phyloP scores from a whole-genome alignment of 2,797 vertebrate genomes.

The Chrysocyon brachyurus region DNA sequence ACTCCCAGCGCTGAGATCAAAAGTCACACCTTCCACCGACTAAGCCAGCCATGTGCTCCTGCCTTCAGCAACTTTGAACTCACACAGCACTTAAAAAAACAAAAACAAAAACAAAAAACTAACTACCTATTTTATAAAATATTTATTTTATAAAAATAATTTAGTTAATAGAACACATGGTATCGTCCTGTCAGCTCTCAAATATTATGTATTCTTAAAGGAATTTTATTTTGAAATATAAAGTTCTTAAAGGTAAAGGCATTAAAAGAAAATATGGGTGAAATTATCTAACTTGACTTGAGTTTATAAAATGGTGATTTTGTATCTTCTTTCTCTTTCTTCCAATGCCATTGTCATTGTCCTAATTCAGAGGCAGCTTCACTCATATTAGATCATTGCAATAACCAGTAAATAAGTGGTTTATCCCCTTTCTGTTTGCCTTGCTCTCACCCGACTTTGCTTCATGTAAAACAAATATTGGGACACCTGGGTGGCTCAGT shows the following conservation, averaged over 20 bases:
- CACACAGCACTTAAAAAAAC: not conserved
- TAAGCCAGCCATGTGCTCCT: not conserved
- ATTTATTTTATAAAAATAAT: not conserved
- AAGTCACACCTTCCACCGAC: not conserved
- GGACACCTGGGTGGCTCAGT: too few relatives aligned
- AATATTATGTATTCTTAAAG: not conserved
- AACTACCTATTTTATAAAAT: not conserved
- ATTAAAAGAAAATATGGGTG: not conserved
- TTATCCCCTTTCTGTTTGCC: not conserved
- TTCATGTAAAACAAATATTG: not conserved
- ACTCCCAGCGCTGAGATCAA: not conserved
- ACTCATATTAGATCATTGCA: not conserved
- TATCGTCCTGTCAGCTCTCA: not conserved
- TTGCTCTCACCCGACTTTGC: not conserved
- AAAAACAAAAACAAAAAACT: too few relatives aligned
- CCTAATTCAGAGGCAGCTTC: not conserved
- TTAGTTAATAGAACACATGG: not conserved
- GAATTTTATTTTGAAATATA: constrained; percentile 46
- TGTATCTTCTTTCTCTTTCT: not conserved
- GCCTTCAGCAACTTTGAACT: not conserved
- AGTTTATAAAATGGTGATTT: not conserved
- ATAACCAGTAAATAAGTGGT: not conserved
- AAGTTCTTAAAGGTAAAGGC: not conserved
- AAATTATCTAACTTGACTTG: not conserved
- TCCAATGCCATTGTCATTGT: not conserved